phyloP scores from a whole-genome alignment of 2,113 vertebrate species.

The Neodontobutis hainanensis region DNA sequence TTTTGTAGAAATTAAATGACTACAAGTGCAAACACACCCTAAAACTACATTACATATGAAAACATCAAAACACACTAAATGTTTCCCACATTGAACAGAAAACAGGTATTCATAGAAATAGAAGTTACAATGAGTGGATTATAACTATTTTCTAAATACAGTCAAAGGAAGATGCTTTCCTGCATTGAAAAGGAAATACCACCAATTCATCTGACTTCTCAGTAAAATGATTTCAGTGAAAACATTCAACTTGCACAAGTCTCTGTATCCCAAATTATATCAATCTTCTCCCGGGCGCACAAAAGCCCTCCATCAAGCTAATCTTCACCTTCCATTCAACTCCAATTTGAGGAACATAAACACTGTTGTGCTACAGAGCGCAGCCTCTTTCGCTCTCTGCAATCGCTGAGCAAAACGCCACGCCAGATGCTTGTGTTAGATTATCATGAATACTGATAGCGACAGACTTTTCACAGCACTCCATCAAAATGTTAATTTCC shows the following conservation, averaged over 20 bases:
- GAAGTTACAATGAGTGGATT: no score
- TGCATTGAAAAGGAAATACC: background rate
- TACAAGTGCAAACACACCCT: no score
- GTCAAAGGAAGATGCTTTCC: background rate
- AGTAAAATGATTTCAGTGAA: background rate
- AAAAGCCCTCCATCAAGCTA: constrained; percentile 6
- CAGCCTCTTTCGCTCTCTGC: constrained; percentile 3
- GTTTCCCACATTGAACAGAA: no score
- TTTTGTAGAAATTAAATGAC: no score
- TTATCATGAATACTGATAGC: constrained; percentile 30
- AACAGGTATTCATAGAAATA: no score
- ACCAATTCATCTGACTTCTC: background rate
- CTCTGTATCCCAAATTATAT: background rate
- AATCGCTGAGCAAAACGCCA: constrained; percentile 8
- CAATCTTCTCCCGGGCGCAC: background rate
- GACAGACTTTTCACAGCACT: constrained; percentile 23
- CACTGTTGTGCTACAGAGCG: constrained; percentile 2
- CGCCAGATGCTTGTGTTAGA: constrained; percentile 42
- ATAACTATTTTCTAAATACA: background rate
- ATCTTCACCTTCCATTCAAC: constrained; percentile 29
- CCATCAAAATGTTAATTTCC: constrained; percentile 43
- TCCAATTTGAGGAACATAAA: constrained; percentile 24
- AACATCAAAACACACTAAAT: no score
- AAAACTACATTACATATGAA: no score
- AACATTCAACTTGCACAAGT: background rate